Evolutionary conservation across 2,113 vertebrate species (phyloP), one percentile per base, ranked within the genome.

Genomic region (Acanthisitta chloris): DNA sequence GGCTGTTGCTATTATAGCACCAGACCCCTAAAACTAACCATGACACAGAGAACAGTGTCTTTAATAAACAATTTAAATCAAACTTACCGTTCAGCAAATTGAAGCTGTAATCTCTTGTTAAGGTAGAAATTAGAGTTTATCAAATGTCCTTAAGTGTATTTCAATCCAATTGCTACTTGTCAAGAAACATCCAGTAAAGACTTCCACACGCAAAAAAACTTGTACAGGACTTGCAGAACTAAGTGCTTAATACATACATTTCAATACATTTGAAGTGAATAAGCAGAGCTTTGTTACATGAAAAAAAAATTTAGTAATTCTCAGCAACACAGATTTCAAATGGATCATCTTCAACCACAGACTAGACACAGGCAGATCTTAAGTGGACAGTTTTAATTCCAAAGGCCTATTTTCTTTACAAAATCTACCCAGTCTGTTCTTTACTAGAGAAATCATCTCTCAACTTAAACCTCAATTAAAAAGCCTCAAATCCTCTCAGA

Each of bases 11-110:
- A 49, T 42, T 55, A 74, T 9, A 36, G 18, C 0, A 0, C 12
- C 36, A 87, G 34, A 64, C 25, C 57, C 29, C 23, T 40, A 46
- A 71, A 90, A 58, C 38, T 38, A 57, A 40, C 43, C 14, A 46
- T 48, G 51, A 57, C 19, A 52, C 14, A 20, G 12, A 61, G 25
- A 77, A 77, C 15, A 51, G 12, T 17, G 62, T 16, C 25, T 80
- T 52, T 17, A 86, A 26, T 16, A 80, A 71, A 66, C 3, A 76
- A 25, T 13, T 81, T 24, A 78, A 89, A 69, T 31, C 17, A 57
- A 77, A 95, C 97, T 98, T 97, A 99, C 99, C 98, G 98, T 98
- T 99, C 98, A 83, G 98, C 98, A 97, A 98, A 98, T 17, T 98
- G 98, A 92, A 99, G 98, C 98, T 99, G 99, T 99, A 94, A 95